Evolutionary conservation across 2,113 vertebrate genomes (phyloP).

Genomic region (Merops nubicus): DNA sequence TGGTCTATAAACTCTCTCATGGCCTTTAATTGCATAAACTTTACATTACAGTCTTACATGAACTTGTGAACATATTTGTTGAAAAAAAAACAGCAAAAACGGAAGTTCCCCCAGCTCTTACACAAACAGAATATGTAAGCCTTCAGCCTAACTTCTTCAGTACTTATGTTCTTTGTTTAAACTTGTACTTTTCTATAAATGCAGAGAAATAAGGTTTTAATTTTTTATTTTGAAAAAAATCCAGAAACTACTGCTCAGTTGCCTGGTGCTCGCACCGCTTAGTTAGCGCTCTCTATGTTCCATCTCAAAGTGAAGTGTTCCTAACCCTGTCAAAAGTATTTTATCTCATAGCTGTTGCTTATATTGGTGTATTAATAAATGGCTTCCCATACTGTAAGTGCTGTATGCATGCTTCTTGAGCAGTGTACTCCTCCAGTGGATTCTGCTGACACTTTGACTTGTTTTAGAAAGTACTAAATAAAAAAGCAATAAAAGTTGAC

Average conservation of each 20-base stretch:
- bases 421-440: conserved; percentile 32
- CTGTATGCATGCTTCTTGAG: conserved; percentile 26
- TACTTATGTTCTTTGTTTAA: not conserved
- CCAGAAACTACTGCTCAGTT: conserved; percentile 58
- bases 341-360: conserved; percentile 51
- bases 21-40: conserved; percentile 79
- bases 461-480: conserved; percentile 57
- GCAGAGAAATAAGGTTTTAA: conserved; percentile 39
- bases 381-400: not conserved
- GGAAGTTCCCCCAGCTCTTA: not conserved
- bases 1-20: conserved; percentile 77
- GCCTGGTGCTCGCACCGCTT: conserved; percentile 46
- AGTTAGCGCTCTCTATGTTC: conserved; percentile 47
- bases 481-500: conserved; percentile 2
- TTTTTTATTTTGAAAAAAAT: conserved; percentile 20
- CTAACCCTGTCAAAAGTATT: conserved; percentile 43
- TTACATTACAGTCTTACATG: conserved; percentile 71
- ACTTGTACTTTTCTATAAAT: conserved; percentile 49
- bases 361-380: conserved; percentile 63
- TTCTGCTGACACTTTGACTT: conserved; percentile 65
- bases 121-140: conserved; percentile 12
- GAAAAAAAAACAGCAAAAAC: conserved; percentile 22
- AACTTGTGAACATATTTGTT: conserved; percentile 65
- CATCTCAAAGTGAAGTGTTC: conserved; percentile 28
- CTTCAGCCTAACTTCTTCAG: not conserved